phyloP scores from a whole-genome alignment of 2,797 vertebrate species.

The Malurus splendens region DNA sequence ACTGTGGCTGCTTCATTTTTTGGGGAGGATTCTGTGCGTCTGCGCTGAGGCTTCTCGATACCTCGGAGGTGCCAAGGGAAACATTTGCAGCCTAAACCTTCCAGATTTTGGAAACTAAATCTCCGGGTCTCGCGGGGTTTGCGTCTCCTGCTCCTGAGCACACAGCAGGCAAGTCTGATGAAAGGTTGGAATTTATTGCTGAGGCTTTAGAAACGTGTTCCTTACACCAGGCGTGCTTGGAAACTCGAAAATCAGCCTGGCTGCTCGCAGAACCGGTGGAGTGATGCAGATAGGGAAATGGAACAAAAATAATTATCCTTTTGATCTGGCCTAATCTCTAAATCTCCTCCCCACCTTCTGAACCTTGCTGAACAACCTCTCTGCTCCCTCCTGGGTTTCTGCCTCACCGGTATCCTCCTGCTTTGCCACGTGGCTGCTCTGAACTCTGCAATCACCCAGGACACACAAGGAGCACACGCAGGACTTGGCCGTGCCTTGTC shows the following conservation, averaged over 20 bases:
- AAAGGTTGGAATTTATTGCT: not conserved
- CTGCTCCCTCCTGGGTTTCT: not conserved
- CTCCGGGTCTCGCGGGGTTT: accelerated
- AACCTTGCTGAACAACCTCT: conserved; percentile 23
- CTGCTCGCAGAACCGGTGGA: not conserved
- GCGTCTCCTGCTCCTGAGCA: not conserved
- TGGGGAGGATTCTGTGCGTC: not conserved
- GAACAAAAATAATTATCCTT: conserved; percentile 38
- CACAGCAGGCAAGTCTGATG: not conserved
- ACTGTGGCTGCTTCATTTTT: not conserved
- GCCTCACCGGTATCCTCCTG: not conserved
- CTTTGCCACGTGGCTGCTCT: not conserved
- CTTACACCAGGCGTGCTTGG: not conserved
- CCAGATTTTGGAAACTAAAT: not conserved
- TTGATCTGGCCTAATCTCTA: conserved; percentile 37
- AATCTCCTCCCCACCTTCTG: conserved; percentile 22
- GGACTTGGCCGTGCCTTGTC: not conserved
- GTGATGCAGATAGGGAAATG: conserved; percentile 26
- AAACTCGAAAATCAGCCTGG: not conserved
- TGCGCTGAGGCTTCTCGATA: accelerated
- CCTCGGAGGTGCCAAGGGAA: accelerated
- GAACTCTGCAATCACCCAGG: not conserved
- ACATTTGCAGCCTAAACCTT: not conserved
- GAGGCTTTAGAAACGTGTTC: not conserved
- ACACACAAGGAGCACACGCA: not conserved